Base-by-base conservation (phyloP, 2,888 invertebrate genomes). In the Thecocarcelia acutangulata region DNA sequence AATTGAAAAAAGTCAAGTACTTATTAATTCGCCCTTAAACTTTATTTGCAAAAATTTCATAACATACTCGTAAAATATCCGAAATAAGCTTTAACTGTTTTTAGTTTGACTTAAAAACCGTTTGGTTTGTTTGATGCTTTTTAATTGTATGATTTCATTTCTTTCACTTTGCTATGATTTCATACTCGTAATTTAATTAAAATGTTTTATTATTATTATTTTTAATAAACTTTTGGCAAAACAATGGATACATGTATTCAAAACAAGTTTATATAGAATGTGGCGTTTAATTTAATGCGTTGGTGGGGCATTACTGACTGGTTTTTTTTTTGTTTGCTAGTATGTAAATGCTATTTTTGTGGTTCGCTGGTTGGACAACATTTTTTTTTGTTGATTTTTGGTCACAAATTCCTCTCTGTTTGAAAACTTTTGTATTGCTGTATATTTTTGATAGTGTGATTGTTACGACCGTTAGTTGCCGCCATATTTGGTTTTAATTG, bases 161-260 rank as follows among this genome's bases (percentile, higher is more conserved):
- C 59, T 69, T 75, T 59, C 58, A 44, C 50, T 59, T 78, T 61
- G 21, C 15, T 59, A 75, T 54, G 75, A 80, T 80, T n/a, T n/a
- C n/a, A n/a, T n/a, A n/a, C 76, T 80, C 76, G 72, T 80, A 80
- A 80, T 76, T 72, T 80, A 5, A 48, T 54, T 50, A 2, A 28
- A 56, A 63, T 69, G 17, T 73, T 46, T 63, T 33, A n/a, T n/a
- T n/a, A n/a, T 54, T 63, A 54, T 44, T 24, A 37, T 64, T 58
- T 74, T 40, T 40, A n/a, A 48, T 9, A 44, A 21, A 24, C 17
- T 72, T 73, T 66, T 63, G 70, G 40, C 58, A 63, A 74, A 74
- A 73, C 58, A 69, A 63, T 54, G 40, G n/a, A 50, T 15, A 12
- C 13, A n/a, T n/a, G n/a, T n/a, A 37, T 40, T 28, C 4, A 44